Conservation (phyloP, 2,113 vertebrate genomes). For the Triplophysa dalaica region DNA sequence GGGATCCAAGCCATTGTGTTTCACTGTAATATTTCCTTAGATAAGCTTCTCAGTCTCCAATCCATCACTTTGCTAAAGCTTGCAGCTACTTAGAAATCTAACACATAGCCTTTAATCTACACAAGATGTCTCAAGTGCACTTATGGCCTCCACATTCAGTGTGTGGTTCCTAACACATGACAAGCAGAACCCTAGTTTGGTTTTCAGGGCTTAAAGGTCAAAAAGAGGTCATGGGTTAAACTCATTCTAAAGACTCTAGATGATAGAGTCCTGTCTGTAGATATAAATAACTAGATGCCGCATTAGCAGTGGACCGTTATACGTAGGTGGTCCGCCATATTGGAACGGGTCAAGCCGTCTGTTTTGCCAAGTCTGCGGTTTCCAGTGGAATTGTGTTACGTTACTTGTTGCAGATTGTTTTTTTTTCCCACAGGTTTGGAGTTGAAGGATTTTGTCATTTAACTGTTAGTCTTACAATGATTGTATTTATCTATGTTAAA, state of each 20-base stretch:
- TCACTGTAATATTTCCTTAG: neutral
- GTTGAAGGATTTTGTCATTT: too few relatives aligned
- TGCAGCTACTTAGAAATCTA: neutral
- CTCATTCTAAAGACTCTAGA: neutral
- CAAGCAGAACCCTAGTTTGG: neutral
- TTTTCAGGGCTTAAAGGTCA: constrained; percentile 21
- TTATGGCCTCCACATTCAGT: neutral
- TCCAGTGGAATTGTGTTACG: too few relatives aligned
- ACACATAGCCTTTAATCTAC: neutral
- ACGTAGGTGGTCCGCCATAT: too few relatives aligned
- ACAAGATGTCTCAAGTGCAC: neutral
- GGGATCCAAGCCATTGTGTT: neutral
- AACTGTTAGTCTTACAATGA: too few relatives aligned
- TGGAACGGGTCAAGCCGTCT: too few relatives aligned
- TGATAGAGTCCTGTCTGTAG: neutral
- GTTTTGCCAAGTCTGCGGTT: too few relatives aligned
- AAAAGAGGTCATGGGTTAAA: constrained; percentile 13
- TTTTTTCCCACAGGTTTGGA: too few relatives aligned
- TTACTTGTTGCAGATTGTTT: too few relatives aligned
- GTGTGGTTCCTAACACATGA: neutral
- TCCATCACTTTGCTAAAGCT: neutral
- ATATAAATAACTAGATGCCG: too few relatives aligned
- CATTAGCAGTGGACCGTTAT: too few relatives aligned
- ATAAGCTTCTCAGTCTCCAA: neutral
- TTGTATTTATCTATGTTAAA: too few relatives aligned